A percentile compares a stretch with the other conserved stretches of the same genome.
These are phyloP conservation scores for Drosophila planitibia DNA, from an alignment of 2,888 invertebrate genomes.

Conservation along the genomic window DNA sequence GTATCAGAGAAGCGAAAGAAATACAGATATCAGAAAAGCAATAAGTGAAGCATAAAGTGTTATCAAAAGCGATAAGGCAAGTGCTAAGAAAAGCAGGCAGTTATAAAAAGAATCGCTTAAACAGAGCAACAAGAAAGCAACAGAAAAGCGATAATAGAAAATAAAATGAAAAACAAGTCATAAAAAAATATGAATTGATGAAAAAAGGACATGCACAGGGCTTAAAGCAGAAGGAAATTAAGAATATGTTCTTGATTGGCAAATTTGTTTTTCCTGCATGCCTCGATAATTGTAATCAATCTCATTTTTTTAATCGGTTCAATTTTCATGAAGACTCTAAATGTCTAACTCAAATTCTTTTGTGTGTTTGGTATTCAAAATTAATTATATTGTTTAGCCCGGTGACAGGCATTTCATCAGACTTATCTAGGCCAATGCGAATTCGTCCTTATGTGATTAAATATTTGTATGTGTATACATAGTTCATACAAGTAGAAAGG, in stretches of 20 bases:
- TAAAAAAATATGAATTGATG: neutral
- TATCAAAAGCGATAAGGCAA: neutral
- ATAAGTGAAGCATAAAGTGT: neutral
- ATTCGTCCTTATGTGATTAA: constrained; percentile 2
- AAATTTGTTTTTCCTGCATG: neutral
- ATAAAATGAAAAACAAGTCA: neutral
- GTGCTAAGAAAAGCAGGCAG: neutral
- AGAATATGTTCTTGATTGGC: neutral
- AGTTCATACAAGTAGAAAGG: neutral
- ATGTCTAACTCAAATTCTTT: neutral
- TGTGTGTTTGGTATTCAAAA: neutral
- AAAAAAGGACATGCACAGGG: neutral
- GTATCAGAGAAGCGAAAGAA: neutral
- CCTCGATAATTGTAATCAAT: neutral
- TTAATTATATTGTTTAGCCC: neutral
- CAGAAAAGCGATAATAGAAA: neutral
- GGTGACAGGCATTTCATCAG: neutral
- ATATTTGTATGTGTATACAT: neutral
- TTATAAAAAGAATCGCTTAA: neutral
- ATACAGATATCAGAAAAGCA: neutral
- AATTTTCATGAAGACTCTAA: neutral
- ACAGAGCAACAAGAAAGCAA: neutral
- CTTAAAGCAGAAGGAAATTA: neutral
- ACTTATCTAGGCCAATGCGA: neutral
- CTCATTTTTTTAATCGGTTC: neutral